Base-by-base conservation (phyloP, 2,888 invertebrate species). In the Axea sp. region DNA sequence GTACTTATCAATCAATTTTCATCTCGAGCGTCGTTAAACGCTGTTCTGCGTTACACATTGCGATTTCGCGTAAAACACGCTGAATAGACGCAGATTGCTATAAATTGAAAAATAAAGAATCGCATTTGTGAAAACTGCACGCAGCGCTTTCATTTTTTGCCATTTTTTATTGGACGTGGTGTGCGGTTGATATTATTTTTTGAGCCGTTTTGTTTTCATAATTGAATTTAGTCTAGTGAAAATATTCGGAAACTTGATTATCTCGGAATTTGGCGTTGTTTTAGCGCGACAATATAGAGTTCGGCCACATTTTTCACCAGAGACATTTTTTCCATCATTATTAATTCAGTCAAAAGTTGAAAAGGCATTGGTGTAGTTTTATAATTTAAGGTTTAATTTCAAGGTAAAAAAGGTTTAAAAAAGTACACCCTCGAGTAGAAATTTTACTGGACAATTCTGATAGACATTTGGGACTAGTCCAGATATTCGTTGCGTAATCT, bases 1-100 rank as follows among this genome's bases (percentile, higher is more conserved):
- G 59, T 69, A 59, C 59, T 60, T 69, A 60, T 69, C 59, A 59
- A 69, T 60, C 68, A 69, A 60, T 69, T 69, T 69, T 35, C 68
- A 60, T 69, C 68, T 69, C 45, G 43, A 28, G 35, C 43, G 35
- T 35, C 22, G 17, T 43, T 45, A 28, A 65, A 45, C 53, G 53
- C 45, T 35, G 53, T 64, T 35, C 43, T 51, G 57, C 37, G 43
- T 51, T 41, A 41, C 57, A 41, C 33, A 30, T 9, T 22, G 26
- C 39, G 49, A 49, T 51, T 68, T 39, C 39, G 14, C 55, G 33
- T 55, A 55, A 55, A 28, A 39, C 55, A 28, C 41, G 17, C 41
- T 51, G 49, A 68, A 59, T 68, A 15, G 49, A 41, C 24, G 57
- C 67, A 57, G 67, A 55, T 67, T 65, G 55, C 53, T 65, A 24